These are phyloP conservation scores for Leucoraja ocellata DNA, from an alignment of 2,797 vertebrate genomes.

Conservation along the genomic window DNA sequence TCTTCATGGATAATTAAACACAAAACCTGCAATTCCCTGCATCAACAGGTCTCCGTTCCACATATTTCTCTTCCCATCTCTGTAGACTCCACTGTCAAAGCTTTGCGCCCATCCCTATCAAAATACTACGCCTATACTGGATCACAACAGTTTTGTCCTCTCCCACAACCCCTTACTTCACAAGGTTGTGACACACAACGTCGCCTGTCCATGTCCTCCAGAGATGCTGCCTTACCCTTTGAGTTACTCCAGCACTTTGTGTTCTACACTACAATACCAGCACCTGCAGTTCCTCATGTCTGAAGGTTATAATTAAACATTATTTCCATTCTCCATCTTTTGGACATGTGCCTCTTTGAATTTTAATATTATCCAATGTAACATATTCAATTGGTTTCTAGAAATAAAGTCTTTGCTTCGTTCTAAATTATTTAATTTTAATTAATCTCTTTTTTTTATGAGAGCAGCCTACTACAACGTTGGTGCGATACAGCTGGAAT, in stretches of 20 bases:
- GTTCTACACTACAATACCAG: no score
- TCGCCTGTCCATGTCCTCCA: no score
- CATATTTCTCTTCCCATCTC: not conserved
- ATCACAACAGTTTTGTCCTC: not conserved
- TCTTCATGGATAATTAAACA: not conserved
- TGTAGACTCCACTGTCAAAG: not conserved
- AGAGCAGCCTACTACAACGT: no score
- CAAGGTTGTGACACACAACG: no score
- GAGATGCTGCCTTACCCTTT: no score
- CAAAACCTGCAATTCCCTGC: not conserved
- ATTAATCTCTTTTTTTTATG: not conserved
- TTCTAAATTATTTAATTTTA: not conserved
- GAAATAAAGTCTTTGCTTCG: not conserved
- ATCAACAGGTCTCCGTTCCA: not conserved
- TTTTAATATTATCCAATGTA: not conserved
- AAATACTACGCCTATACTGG: not conserved
- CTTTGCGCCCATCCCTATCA: not conserved
- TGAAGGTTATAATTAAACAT: not conserved
- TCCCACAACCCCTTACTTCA: not conserved
- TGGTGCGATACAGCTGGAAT: no score
- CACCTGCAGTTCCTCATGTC: no score
- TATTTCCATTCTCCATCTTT: not conserved
- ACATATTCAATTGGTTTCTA: constrained; percentile 4
- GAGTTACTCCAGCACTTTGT: no score
- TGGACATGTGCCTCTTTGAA: not conserved